Base-by-base conservation (phyloP, 2,888 invertebrate species). In the Drosophila tanythrix region DNA sequence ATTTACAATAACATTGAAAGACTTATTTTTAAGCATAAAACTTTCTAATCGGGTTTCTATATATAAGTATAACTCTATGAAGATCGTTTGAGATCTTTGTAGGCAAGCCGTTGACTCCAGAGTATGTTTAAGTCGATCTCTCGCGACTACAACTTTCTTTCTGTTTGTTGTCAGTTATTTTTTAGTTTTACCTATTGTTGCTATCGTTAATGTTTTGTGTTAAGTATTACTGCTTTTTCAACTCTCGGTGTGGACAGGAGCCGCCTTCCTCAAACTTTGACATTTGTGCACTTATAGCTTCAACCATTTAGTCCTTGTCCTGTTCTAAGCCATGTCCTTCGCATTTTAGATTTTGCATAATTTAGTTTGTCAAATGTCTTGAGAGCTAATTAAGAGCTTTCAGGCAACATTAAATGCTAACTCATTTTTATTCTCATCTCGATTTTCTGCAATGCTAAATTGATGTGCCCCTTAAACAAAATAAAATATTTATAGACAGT, bases 251-350 rank as follows among this genome's bases (percentile, higher is more conserved):
- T 21, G 35, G 10, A 1, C 10, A 10, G 21, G 15, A 36, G 25
- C 7, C 2, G 27, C n/a, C 27, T 74, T 63, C 35, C 66, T 38
- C 67, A 63, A 77, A 69, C 79, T 83, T 69, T 72, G 84, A 64
- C 84, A 82, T 82, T 82, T 78, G 70, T 62, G 76, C 65, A 52
- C 66, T 82, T 71, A 64, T 62, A 74, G 59, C 72, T 76, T 76
- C 68, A 70, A 70, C 52, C 69, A 46, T 65, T 72, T 64, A 36
- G 53, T 29, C 10, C 40, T 46, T 7, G 52, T 38, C 25, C 27
- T 13, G 25, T 36, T 27, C 18, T 36, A 33, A 40, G 8, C 50
- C 40, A 52, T 58, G 83, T 74, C 85, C 83, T 83, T 85, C 82
- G 68, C 83, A 83, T 81, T 83, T 46, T 74, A 50, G 52, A 64